Percentiles rank a stretch among this genome's conserved stretches.
These are phyloP conservation scores for Columba livia DNA, from an alignment of 2,113 vertebrate species.

Conservation along the genomic window DNA sequence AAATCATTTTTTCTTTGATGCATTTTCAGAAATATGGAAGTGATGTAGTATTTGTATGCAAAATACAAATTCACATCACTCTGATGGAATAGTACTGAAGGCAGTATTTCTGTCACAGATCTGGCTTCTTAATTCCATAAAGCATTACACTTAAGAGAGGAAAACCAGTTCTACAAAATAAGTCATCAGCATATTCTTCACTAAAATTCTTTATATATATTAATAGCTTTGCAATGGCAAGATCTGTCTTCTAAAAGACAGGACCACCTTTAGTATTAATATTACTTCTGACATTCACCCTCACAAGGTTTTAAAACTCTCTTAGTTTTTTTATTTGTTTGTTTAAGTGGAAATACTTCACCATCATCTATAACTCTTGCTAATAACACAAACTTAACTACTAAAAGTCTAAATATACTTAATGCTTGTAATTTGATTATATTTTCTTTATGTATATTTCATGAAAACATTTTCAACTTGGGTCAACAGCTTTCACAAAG, in stretches of 20 bases:
- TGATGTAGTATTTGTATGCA: background rate
- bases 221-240: constrained; percentile 2
- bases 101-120: background rate
- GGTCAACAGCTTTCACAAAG: background rate
- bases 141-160: background rate
- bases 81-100: background rate
- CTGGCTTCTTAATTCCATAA: background rate
- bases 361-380: background rate
- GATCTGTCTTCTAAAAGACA: background rate
- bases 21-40: background rate
- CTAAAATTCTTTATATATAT: background rate
- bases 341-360: background rate
- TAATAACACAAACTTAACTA: background rate
- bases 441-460: background rate
- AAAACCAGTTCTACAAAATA: background rate
- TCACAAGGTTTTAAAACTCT: background rate
- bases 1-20: background rate
- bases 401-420: background rate
- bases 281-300: background rate
- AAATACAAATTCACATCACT: background rate
- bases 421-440: background rate
- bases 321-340: background rate
- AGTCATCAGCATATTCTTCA: background rate
- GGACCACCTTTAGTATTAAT: background rate
- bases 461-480: background rate